Conservation (phyloP, 2,113 vertebrate genomes). For the Oncorhynchus nerka region DNA sequence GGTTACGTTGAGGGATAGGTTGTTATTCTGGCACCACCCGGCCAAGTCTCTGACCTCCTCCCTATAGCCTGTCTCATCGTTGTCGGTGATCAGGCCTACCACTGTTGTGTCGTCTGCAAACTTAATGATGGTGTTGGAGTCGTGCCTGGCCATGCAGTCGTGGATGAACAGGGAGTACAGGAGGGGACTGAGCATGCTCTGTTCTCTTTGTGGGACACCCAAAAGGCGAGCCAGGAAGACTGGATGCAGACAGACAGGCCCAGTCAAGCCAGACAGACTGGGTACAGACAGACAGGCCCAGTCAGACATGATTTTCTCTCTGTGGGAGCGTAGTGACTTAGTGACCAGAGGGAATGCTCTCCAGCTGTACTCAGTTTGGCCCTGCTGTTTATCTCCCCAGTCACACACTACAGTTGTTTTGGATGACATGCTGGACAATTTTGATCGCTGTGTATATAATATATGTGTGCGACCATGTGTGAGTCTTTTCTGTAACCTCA, state of each 20-base stretch:
- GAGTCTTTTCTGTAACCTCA: conserved; percentile 44
- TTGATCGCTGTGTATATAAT: conserved; percentile 30
- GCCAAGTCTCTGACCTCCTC: no score
- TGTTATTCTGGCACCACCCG: no score
- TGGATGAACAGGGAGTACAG: no score
- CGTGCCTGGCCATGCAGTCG: no score
- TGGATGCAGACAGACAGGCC: conserved; percentile 45
- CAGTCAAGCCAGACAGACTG: conserved; percentile 36
- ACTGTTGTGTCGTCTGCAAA: no score
- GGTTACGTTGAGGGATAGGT: no score
- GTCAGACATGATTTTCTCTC: conserved; percentile 59
- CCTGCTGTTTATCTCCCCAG: conserved; percentile 56
- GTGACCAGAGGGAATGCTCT: conserved; percentile 51
- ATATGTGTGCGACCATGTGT: conserved; percentile 45
- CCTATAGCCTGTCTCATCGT: no score
- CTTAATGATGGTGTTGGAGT: no score
- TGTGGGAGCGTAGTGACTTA: no score
- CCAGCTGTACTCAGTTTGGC: conserved; percentile 63
- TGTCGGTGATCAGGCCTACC: no score
- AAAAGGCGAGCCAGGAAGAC: conserved; percentile 46
- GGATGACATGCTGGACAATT: conserved; percentile 43
- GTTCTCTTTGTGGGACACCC: conserved; percentile 58
- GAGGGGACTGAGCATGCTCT: background rate
- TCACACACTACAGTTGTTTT: conserved; percentile 55
- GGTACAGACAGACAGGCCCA: conserved; percentile 49